Percentiles rank a stretch among this genome's conserved stretches.
These are phyloP conservation scores for Caenorhabditis macrosperma DNA, from an alignment of 2,888 invertebrate genomes.

Conservation along the genomic window DNA sequence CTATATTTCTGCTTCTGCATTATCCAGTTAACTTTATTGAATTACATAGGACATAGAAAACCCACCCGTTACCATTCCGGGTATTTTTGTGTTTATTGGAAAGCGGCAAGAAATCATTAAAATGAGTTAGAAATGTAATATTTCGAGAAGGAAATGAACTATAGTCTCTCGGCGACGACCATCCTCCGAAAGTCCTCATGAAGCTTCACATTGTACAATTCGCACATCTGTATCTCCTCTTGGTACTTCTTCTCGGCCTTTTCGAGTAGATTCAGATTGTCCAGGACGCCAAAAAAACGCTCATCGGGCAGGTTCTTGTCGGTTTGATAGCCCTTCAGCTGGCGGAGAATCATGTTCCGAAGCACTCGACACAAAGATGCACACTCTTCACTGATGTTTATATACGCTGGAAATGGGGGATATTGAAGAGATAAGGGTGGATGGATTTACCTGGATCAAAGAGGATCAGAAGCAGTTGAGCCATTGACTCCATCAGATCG, in stretches of 20 bases:
- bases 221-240: slow-evolving; percentile 21
- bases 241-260: slow-evolving; percentile 29
- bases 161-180: neutral
- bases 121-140: no score
- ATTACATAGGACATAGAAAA: no score
- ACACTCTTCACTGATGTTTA: slow-evolving; percentile 37
- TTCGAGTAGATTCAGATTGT: slow-evolving; percentile 17
- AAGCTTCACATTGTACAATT: slow-evolving; percentile 24
- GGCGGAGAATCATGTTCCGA: slow-evolving; percentile 23
- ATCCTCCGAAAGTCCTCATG: slow-evolving; percentile 28
- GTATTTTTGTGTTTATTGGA: no score
- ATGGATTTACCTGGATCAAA: no score
- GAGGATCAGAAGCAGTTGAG: no score
- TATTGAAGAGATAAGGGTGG: no score
- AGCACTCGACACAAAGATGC: neutral
- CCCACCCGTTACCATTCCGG: no score
- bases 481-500: no score
- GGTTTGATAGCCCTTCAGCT: slow-evolving; percentile 24
- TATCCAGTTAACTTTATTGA: no score
- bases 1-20: no score
- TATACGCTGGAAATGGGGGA: slow-evolving; percentile 12
- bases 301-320: slow-evolving; percentile 23
- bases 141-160: no score
- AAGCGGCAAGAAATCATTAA: neutral
- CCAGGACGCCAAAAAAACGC: slow-evolving; percentile 18